phyloP scores from a whole-genome alignment of 2,797 vertebrate species.

The Macrochelys suwanniensis region DNA sequence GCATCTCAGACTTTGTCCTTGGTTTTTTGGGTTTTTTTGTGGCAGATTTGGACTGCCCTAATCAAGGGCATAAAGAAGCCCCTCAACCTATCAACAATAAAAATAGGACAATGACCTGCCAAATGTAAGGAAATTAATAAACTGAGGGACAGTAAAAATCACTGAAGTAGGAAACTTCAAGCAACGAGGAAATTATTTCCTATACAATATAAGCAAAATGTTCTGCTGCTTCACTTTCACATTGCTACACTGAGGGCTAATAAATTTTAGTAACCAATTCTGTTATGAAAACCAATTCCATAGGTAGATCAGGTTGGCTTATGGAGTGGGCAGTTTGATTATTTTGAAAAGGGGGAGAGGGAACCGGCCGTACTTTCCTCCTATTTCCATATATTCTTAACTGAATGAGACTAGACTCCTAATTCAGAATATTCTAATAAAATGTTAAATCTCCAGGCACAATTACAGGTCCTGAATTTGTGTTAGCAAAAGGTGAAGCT shows the following conservation, averaged over 20 bases:
- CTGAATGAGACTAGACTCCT: slow-evolving; percentile 8
- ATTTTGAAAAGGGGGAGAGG: slow-evolving; percentile 19
- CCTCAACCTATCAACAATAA: slow-evolving; percentile 27
- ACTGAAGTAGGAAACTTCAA: slow-evolving; percentile 39
- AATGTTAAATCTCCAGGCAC: slow-evolving; percentile 40
- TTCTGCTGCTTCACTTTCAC: slow-evolving; percentile 40
- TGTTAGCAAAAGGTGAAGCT: slow-evolving; percentile 57
- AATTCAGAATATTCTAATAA: slow-evolving; percentile 58
- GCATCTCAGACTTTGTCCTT: slow-evolving; percentile 18
- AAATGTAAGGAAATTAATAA: slow-evolving; percentile 39
- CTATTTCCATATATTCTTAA: slow-evolving; percentile 13
- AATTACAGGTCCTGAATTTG: slow-evolving; percentile 57
- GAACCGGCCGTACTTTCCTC: slow-evolving; percentile 20
- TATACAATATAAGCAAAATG: not conserved
- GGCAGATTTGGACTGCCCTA: slow-evolving; percentile 19
- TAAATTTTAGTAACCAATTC: slow-evolving; percentile 23
- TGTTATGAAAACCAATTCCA: slow-evolving; percentile 10
- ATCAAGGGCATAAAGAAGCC: slow-evolving; percentile 44
- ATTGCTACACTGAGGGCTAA: not conserved
- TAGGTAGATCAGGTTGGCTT: not conserved
- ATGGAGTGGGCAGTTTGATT: not conserved
- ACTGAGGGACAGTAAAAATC: slow-evolving; percentile 29
- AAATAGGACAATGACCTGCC: slow-evolving; percentile 36
- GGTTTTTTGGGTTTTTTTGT: slow-evolving; percentile 10
- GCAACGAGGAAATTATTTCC: slow-evolving; percentile 44